These are phyloP conservation scores for Heterodera filipjevi DNA, from an alignment of 2,888 invertebrate species.

Conservation along the genomic window DNA sequence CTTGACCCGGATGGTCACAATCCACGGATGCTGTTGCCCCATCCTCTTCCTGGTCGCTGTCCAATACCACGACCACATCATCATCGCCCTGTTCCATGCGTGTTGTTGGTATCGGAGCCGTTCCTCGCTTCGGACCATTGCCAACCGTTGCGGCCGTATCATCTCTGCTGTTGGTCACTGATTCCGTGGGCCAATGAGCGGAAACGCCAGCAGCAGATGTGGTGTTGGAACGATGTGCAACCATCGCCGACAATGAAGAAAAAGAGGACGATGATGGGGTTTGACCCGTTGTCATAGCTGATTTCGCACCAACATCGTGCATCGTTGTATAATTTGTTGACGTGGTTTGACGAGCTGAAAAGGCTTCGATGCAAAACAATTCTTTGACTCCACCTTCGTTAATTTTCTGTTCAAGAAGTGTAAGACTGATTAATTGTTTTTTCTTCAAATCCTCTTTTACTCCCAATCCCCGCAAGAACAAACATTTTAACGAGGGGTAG, in stretches of 20 bases:
- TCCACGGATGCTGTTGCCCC: neutral
- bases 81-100: no score
- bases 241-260: neutral
- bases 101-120: no score
- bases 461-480: no score
- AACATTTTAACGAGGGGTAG: no score
- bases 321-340: conserved; percentile 3
- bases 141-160: no score
- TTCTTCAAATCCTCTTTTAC: no score
- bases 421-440: no score
- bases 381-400: no score
- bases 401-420: no score
- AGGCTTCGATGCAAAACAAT: no score
- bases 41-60: neutral
- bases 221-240: no score
- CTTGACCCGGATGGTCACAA: neutral
- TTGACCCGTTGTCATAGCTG: neutral
- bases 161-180: neutral
- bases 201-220: neutral
- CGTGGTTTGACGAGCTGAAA: neutral
- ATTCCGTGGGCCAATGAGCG: neutral
- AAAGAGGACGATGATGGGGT: neutral
- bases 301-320: neutral
- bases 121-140: no score
- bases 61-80: neutral